These are phyloP conservation scores for Paramormyrops hopkinsi DNA, from an alignment of 2,797 vertebrate genomes.

Conservation along the genomic window DNA sequence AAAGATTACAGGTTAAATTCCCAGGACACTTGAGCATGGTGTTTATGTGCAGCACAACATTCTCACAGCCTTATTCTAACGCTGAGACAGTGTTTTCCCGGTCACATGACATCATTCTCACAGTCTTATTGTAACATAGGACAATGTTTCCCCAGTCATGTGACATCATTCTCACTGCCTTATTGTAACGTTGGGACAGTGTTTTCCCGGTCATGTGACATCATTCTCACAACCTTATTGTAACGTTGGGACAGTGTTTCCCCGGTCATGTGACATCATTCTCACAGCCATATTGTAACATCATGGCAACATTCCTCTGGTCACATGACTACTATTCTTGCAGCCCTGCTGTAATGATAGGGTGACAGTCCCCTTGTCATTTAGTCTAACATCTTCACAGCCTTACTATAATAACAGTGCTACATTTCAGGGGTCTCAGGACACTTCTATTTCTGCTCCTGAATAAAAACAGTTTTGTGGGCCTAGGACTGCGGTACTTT, in stretches of 20 bases:
- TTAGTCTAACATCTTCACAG: neutral
- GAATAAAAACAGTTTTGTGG: neutral
- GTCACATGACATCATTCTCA: neutral
- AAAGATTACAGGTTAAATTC: neutral
- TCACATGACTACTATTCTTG: neutral
- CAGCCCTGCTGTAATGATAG: neutral
- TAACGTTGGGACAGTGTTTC: neutral
- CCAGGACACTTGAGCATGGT: neutral
- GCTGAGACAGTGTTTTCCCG: neutral
- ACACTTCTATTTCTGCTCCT: neutral
- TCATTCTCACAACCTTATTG: neutral
- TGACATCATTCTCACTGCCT: neutral
- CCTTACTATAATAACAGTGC: neutral
- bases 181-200: neutral
- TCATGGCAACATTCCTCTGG: neutral
- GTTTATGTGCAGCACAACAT: neutral
- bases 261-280: neutral
- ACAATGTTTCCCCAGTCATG: neutral
- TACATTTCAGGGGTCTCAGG: neutral
- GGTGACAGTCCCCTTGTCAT: neutral
- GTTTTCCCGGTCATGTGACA: neutral
- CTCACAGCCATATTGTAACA: neutral
- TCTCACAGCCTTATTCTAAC: neutral
- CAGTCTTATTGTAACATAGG: neutral
- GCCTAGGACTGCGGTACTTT: neutral